A percentile compares a stretch with the other conserved stretches of the same genome.
Evolutionary conservation across 2,888 invertebrate species (phyloP).

Genomic region (Steromphala cineraria): DNA sequence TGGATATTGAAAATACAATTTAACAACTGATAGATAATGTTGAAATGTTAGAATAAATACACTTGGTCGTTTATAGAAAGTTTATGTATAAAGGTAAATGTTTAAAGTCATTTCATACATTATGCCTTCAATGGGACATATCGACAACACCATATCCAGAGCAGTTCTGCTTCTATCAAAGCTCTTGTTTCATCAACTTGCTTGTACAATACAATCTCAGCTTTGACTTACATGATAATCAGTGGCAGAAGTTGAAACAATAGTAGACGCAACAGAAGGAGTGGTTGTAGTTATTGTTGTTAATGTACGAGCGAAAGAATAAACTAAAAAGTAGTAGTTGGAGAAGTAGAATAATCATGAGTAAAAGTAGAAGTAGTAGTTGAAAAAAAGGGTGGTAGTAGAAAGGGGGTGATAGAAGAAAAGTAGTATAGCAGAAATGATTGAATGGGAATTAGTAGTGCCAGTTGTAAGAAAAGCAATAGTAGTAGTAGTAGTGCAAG

Average conservation of each 20-base stretch:
- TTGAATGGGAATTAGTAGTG: background rate
- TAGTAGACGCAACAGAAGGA: background rate
- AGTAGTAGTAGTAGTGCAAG: background rate
- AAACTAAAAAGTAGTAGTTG: no score
- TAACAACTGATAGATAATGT: no score
- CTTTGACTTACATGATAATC: no score
- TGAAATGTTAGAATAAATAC: no score
- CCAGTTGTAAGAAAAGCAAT: background rate
- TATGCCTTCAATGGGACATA: background rate
- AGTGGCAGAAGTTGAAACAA: no score
- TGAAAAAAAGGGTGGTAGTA: background rate
- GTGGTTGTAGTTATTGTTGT: background rate
- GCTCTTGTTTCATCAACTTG: background rate
- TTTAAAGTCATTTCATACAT: background rate
- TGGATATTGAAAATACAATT: no score
- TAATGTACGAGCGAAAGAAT: no score
- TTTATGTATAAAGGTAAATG: no score
- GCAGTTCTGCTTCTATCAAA: background rate
- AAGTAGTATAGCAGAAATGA: background rate
- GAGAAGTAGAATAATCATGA: background rate
- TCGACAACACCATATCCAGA: background rate
- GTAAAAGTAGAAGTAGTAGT: background rate
- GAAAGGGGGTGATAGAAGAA: no score
- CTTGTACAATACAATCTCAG: background rate
- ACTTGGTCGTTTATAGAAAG: no score